Evolutionary conservation across 2,888 invertebrate species (phyloP).

Genomic region (Ctena decussata): DNA sequence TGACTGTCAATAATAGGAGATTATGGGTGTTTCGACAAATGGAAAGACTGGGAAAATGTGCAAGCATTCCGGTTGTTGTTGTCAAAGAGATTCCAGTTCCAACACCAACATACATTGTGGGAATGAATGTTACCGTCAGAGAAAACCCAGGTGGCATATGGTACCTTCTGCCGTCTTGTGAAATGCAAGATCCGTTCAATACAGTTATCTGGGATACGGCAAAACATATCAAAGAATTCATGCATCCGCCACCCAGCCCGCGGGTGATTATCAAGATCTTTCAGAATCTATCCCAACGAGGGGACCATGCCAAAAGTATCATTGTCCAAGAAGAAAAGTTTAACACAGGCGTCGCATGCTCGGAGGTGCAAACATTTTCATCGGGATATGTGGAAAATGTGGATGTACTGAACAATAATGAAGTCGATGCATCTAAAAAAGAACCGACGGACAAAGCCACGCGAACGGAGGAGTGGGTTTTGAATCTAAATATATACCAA

Average conservation of each 20-base stretch:
- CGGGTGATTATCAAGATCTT: neutral
- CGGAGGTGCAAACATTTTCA: too few species aligned
- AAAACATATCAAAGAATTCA: neutral
- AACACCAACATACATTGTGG: neutral
- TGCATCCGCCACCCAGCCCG: neutral
- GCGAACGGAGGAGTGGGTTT: neutral
- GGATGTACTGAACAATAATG: too few species aligned
- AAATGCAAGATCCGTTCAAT: neutral
- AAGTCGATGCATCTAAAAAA: too few species aligned
- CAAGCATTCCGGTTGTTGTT: neutral
- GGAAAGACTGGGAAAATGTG: neutral
- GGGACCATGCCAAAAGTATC: too few species aligned
- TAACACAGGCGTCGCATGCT: too few species aligned
- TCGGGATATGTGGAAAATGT: too few species aligned
- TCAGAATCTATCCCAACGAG: too few species aligned
- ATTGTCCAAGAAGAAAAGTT: too few species aligned
- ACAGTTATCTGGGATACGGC: neutral
- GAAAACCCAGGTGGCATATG: neutral
- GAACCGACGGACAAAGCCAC: neutral
- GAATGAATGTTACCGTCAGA: neutral
- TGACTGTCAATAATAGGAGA: constrained; percentile 25
- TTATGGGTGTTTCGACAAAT: constrained; percentile 40
- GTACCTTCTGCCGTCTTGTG: neutral
- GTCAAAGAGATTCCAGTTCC: neutral
- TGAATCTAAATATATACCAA: neutral